Conservation (phyloP, 2,797 vertebrate genomes). For the Anas capensis region DNA sequence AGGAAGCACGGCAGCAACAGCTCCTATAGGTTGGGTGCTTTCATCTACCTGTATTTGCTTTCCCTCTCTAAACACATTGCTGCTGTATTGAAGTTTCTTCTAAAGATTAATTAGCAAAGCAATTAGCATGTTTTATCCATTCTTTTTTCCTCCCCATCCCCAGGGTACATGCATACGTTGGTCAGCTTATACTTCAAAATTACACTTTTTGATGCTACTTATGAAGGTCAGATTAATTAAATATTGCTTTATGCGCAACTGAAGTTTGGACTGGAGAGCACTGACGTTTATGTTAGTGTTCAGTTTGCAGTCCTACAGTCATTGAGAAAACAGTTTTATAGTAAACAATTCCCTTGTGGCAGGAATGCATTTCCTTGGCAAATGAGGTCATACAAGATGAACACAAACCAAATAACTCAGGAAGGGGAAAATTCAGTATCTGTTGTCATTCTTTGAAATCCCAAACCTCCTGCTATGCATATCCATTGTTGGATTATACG, state of each 20-base stretch:
- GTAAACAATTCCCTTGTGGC: slow-evolving; percentile 38
- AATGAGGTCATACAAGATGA: background rate
- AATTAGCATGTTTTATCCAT: background rate
- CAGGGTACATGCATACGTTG: background rate
- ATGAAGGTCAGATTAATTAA: slow-evolving; percentile 38
- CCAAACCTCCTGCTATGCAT: background rate
- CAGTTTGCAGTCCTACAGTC: slow-evolving; percentile 8
- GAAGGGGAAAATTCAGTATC: background rate
- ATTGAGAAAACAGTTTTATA: slow-evolving; percentile 50
- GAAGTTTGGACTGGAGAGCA: slow-evolving; percentile 6
- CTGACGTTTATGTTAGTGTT: background rate
- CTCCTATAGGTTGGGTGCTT: background rate
- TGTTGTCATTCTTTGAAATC: background rate
- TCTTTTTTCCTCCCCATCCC: background rate
- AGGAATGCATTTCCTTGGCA: background rate
- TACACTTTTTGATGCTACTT: background rate
- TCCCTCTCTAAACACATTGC: background rate
- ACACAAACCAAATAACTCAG: background rate
- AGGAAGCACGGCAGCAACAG: slow-evolving; percentile 8
- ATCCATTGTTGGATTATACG: background rate
- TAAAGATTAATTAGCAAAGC: slow-evolving; percentile 25
- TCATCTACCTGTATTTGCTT: background rate
- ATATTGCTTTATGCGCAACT: background rate
- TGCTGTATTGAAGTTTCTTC: background rate
- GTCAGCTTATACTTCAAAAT: slow-evolving; percentile 18